Evolutionary conservation across 2,113 vertebrate species (phyloP).

Genomic region (Perca schrenkii): DNA sequence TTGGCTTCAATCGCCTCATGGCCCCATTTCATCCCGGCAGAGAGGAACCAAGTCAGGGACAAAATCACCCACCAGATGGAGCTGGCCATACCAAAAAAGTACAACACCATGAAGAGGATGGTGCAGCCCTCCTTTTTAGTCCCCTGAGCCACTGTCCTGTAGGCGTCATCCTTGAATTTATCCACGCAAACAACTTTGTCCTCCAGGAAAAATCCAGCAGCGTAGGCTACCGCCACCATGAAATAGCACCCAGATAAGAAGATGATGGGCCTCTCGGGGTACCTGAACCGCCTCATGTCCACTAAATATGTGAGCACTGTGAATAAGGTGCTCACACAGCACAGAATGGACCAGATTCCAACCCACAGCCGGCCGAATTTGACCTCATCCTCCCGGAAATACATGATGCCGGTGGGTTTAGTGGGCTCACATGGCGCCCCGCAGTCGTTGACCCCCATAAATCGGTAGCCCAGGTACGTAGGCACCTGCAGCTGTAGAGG

Average conservation of each 20-base stretch:
- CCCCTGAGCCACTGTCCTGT: slow-evolving; percentile 95
- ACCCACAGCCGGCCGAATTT: slow-evolving; percentile 96
- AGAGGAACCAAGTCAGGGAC: slow-evolving; percentile 98
- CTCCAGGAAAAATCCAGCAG: slow-evolving; percentile 94
- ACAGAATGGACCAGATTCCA: slow-evolving; percentile 96
- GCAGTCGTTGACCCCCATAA: slow-evolving; percentile 95
- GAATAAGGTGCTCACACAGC: slow-evolving; percentile 95
- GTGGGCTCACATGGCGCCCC: slow-evolving; percentile 94
- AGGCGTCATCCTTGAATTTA: slow-evolving; percentile 92
- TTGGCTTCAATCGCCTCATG: slow-evolving; percentile 98
- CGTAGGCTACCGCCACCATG: slow-evolving; percentile 97
- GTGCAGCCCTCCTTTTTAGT: slow-evolving; percentile 99
- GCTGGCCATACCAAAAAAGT: slow-evolving; percentile 99
- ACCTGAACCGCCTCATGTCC: slow-evolving; percentile 96
- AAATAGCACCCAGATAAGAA: slow-evolving; percentile 98
- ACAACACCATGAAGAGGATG: slow-evolving; percentile 98
- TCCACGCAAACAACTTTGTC: slow-evolving; percentile 95
- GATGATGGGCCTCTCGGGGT: slow-evolving; percentile 97
- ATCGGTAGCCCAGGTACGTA: slow-evolving; percentile 92
- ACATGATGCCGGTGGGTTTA: slow-evolving; percentile 94
- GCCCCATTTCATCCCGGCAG: slow-evolving; percentile 98
- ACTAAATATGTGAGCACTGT: slow-evolving; percentile 97
- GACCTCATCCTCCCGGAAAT: slow-evolving; percentile 95
- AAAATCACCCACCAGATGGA: slow-evolving; percentile 99
- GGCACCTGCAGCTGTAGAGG: slow-evolving; percentile 94